phyloP scores from a whole-genome alignment of 2,797 vertebrate species.

The Brachymystax lenok region DNA sequence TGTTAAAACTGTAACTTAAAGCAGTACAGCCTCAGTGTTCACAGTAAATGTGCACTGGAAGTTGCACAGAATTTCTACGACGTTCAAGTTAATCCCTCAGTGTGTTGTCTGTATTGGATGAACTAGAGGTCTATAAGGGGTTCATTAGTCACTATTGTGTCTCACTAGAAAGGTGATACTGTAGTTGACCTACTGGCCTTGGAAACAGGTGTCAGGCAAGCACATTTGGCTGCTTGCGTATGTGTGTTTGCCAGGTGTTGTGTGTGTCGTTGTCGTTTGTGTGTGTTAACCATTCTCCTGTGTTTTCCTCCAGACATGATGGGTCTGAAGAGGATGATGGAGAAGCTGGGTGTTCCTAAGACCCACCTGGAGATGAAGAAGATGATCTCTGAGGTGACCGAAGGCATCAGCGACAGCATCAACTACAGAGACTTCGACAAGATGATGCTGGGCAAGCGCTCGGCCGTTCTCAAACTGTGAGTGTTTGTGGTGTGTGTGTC shows the following conservation, averaged over 20 bases:
- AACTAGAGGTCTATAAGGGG: slow-evolving; percentile 17
- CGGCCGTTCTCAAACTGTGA: slow-evolving; percentile 96
- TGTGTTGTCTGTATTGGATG: slow-evolving; percentile 32
- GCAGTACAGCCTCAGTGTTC: too few species aligned
- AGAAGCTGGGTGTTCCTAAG: slow-evolving; percentile 95
- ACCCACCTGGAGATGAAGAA: slow-evolving; percentile 97
- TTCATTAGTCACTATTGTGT: slow-evolving; percentile 50
- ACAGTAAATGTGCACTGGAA: too few species aligned
- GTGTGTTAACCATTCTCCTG: not conserved
- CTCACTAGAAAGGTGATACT: slow-evolving; percentile 48
- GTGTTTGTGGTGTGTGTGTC: slow-evolving; percentile 44
- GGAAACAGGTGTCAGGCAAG: slow-evolving; percentile 18
- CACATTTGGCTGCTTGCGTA: not conserved
- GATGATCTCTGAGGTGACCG: slow-evolving; percentile 95
- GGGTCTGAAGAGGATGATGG: slow-evolving; percentile 98
- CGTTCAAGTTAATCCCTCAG: not conserved
- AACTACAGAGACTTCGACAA: slow-evolving; percentile 96
- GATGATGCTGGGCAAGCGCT: slow-evolving; percentile 96
- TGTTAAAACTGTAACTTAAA: too few species aligned
- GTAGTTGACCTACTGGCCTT: slow-evolving; percentile 4
- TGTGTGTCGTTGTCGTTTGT: not conserved
- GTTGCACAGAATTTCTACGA: too few species aligned
- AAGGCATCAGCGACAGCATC: slow-evolving; percentile 89
- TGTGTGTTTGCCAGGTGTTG: slow-evolving; percentile 17
- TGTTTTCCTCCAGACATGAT: slow-evolving; percentile 83